Base-by-base conservation (phyloP, 2,113 vertebrate genomes). In the Oncorhynchus kisutch region DNA sequence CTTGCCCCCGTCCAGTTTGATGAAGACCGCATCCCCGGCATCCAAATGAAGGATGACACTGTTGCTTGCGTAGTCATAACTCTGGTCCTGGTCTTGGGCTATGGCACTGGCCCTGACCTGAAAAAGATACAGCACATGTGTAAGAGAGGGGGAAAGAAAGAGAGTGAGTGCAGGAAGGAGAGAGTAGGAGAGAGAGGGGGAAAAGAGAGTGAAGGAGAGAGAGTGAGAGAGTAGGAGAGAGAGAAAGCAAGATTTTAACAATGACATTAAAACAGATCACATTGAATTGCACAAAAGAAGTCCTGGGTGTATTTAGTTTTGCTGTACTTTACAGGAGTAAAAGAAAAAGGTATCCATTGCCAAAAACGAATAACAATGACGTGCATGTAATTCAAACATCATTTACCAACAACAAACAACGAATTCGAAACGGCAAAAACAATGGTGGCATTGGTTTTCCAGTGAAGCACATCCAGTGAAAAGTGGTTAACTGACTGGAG, bases 31-130 rank as follows among this genome's bases (percentile, higher is more conserved):
- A 13, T 99, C 97, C 0, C 97, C 97, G 0, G 95, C 96, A 12
- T 99, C 97, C 90, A 99, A 90, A 87, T 99, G 97, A 84, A 99
- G 95, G 87, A 99, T 97, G 91, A 96, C 97, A 29, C 96, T 98
- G 94, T 99, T 99, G 88, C 97, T 97, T 87, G 97, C 97, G 1
- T 98, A 99, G 90, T 99, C 97, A 4, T 99, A 99, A 91, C 97
- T 99, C 94, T 99, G 97, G 84, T 99, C 97, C 0, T 97, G 96
- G 11, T 99, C 97, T 78, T 99, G 97, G 1, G 97, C 97, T 8
- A 99, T 99, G 90, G 97, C 95, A 2, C 97, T 99, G 89, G 97
- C 97, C 81, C 96, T 95, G 27, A 99, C 97, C 97, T 99, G 89
- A 84, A 59, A 64, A 25, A 73, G 51, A 84, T 8, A 76, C 48